phyloP scores from a whole-genome alignment of 2,113 vertebrate genomes.

The Crotalus horridus region DNA sequence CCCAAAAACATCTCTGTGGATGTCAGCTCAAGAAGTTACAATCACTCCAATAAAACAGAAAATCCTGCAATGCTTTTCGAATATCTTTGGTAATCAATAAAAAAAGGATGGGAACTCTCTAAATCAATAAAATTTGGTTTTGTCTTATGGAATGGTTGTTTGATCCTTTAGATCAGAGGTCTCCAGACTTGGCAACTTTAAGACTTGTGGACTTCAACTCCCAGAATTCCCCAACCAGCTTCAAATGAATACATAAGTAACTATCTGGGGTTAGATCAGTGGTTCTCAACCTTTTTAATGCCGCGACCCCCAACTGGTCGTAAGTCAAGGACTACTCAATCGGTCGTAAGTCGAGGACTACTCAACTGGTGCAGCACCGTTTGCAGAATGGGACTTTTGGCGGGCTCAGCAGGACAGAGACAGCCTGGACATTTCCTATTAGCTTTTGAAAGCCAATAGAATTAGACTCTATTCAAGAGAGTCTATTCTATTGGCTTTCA shows the following conservation, averaged over 20 bases:
- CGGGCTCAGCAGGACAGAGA: no score
- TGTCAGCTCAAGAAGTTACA: not conserved
- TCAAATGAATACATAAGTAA: conserved; percentile 17
- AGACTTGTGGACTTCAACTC: not conserved
- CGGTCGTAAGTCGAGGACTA: no score
- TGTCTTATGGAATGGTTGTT: conserved; percentile 38
- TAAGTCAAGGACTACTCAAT: no score
- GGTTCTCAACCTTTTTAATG: no score
- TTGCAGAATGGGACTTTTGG: no score
- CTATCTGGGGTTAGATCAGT: conserved; percentile 39
- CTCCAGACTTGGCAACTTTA: not conserved
- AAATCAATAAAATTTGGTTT: conserved; percentile 39
- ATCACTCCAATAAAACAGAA: not conserved
- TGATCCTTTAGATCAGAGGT: conserved; percentile 6
- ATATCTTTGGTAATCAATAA: not conserved
- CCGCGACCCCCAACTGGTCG: no score
- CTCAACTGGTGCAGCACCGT: no score
- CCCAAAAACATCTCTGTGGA: not conserved
- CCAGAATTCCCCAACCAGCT: no score
- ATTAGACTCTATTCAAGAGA: no score
- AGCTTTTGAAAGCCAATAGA: no score
- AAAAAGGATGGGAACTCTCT: not conserved
- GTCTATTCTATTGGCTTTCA: no score
- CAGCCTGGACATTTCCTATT: no score
- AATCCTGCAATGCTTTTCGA: not conserved